A percentile compares a stretch with the other conserved stretches of the same genome.
phyloP scores from a whole-genome alignment of 2,113 vertebrate species.

The Lonchura striata region DNA sequence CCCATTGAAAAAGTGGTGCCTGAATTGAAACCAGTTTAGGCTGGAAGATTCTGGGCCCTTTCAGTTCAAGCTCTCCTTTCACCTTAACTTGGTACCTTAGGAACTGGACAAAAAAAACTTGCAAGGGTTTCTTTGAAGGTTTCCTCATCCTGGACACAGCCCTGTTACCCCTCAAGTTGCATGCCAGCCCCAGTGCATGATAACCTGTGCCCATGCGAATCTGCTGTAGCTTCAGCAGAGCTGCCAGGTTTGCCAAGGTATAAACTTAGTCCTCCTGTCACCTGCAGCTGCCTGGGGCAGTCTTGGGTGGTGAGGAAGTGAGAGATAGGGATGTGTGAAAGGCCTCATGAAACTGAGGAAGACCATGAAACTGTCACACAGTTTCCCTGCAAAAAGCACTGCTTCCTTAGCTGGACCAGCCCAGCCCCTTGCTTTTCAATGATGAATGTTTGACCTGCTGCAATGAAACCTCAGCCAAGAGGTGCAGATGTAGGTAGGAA shows the following conservation, averaged over 20 bases:
- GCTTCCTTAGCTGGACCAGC: not conserved
- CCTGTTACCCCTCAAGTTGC: rapidly evolving
- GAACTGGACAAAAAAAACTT: not conserved
- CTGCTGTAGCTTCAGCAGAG: not conserved
- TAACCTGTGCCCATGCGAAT: not conserved
- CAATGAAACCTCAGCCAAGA: not conserved
- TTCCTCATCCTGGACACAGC: not conserved
- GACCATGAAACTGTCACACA: not conserved
- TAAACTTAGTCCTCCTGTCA: not conserved
- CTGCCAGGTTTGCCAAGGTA: not conserved
- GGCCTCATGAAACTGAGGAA: not conserved
- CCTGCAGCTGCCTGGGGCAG: not conserved
- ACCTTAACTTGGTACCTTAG: not conserved
- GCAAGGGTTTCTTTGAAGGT: not conserved
- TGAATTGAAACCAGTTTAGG: not conserved
- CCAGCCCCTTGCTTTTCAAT: not conserved
- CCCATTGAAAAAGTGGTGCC: not conserved
- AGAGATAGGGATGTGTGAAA: not conserved
- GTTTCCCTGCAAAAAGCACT: not conserved
- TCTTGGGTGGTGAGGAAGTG: not conserved
- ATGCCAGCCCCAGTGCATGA: not conserved
- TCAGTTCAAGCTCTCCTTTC: not conserved
- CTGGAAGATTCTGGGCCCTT: not conserved
- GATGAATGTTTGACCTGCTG: not conserved
- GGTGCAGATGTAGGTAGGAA: not conserved